Base-by-base conservation (phyloP, 2,888 invertebrate genomes). In the Camponotus fellah region DNA sequence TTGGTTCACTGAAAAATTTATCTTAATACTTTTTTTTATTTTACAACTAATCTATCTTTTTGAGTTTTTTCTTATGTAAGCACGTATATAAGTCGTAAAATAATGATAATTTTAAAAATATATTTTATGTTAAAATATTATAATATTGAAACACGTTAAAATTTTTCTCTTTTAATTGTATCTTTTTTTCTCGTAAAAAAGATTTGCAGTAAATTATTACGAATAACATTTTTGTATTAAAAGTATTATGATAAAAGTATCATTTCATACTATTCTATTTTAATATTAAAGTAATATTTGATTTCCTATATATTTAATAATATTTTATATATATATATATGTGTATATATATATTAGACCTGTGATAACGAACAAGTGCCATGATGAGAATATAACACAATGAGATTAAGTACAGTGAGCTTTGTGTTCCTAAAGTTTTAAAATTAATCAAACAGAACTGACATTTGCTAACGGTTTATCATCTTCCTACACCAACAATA, bases 361-460 rank as follows among this genome's bases (percentile, higher is more conserved):
- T n/a, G 3, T 58, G 9, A 37, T 71, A 72, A 56, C 12, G n/a
- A 56, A 37, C 21, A 72, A 58, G 17, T 21, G 37, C 21, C 26
- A 26, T 72, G 40, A 72, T 72, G 26, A 72, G 26, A 72, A 58
- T 40, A 40, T 14, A 58, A 58, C 26, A 10, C 6, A 14, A 72
- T 72, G 40, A 40, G 26, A 58, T 72, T 58, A 37, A 72, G 2
- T 49, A 49, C 17, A 49, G n/a, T 49, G 8, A 49, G 21, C 40
- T 72, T 72, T 0, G n/a, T 49, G 8, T 69, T 53, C 3, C 6
- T 6, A 58, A 17, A 26, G 4, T 62, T 43, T 34, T 74, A 74
- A 74, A 74, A 62, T 74, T 74, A 74, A 74, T 74, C 43, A 74
- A 74, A 32, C 32, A 74, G 43, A 58, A 58, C 3, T 9, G 17